Base-by-base conservation (phyloP, 2,797 vertebrate genomes). In the Parotocinclus haroldoi region DNA sequence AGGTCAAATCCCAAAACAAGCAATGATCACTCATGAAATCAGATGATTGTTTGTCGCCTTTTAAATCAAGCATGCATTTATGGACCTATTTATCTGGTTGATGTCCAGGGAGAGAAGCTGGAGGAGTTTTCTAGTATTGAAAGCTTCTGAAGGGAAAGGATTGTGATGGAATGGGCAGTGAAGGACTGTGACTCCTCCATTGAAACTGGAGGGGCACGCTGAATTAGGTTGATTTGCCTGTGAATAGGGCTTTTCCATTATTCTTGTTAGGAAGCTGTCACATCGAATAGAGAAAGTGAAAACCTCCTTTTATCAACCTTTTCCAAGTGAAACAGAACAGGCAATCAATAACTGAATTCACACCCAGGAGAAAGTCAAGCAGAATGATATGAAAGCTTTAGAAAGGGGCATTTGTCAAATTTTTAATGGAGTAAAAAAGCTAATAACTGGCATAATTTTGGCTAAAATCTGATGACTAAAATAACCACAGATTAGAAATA, bases 151-250 rank as follows among this genome's bases (percentile, higher is more conserved):
- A 92, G 92, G 90, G 91, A 89, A 88, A 91, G 90, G 89, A 88
- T 88, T 92, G 93, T 94, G 91, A 91, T 94, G 94, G 94, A 96
- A 97, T 96, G 93, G 93, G 87, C 82, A 92, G 91, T 92, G 90
- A 85, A 90, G 91, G 91, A 94, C 92, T 96, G 90, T 92, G 92
- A 93, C 93, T 95, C 89, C 88, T 92, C 94, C 83, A 94, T 93
- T 93, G 91, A 95, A 88, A 91, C 90, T 85, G 88, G 88, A 93
- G 95, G 94, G 95, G 90, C 93, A 94, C 92, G 93, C 92, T 96
- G 95, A 96, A 98, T 99, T 96, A 97, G 96, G 93, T 94, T 93
- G 93, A 99, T 99, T 98, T 98, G 95, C 96, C 93, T 98, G 94
- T 98, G 96, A 99, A 99, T 95, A 92, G 93, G 90, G 78, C 78